Evolutionary conservation across 2,888 invertebrate species (phyloP).

Genomic region (Blastobasis lacticolella): DNA sequence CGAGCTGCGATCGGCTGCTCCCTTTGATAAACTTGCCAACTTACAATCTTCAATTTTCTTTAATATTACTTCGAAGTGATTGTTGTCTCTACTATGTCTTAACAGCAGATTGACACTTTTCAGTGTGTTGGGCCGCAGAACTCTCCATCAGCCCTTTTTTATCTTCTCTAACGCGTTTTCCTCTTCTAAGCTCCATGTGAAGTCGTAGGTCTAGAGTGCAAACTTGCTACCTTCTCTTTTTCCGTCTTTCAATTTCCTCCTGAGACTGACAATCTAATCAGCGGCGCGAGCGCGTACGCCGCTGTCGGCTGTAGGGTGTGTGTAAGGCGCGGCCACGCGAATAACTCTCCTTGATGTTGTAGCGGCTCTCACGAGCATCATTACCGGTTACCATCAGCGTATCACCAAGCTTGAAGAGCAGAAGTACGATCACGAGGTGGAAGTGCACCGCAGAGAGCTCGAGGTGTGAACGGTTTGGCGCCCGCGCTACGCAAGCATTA

Average conservation of each 20-base stretch:
- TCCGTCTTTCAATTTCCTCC: conserved; percentile 42
- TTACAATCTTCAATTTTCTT: conserved; percentile 49
- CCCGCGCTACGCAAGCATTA: conserved; percentile 36
- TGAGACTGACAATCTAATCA: conserved; percentile 50
- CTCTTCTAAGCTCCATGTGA: conserved; percentile 57
- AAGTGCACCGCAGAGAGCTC: conserved; percentile 95
- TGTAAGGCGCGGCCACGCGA: conserved; percentile 18
- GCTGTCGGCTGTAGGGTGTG: conserved; percentile 13
- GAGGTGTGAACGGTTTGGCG: conserved; percentile 85
- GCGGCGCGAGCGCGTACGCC: conserved; percentile 37
- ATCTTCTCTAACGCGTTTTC: conserved; percentile 54
- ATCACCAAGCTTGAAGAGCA: conserved; percentile 88
- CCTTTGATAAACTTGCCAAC: conserved; percentile 62
- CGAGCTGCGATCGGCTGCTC: conserved; percentile 44
- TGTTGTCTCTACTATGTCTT: conserved; percentile 56
- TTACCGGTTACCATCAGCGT: conserved; percentile 87
- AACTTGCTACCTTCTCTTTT: conserved; percentile 50
- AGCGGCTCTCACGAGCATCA: conserved; percentile 80
- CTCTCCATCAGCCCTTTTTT: conserved; percentile 28
- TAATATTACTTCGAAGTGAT: conserved; percentile 55
- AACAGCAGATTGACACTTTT: conserved; percentile 46
- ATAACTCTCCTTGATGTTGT: conserved; percentile 67
- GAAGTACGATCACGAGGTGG: conserved; percentile 98
- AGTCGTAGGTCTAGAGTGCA: conserved; percentile 40
- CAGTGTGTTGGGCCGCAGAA: conserved; percentile 35